Evolutionary conservation across 2,888 invertebrate species (phyloP), one percentile per base, ranked within the genome.

Genomic region (Drosophila imparisetae): DNA sequence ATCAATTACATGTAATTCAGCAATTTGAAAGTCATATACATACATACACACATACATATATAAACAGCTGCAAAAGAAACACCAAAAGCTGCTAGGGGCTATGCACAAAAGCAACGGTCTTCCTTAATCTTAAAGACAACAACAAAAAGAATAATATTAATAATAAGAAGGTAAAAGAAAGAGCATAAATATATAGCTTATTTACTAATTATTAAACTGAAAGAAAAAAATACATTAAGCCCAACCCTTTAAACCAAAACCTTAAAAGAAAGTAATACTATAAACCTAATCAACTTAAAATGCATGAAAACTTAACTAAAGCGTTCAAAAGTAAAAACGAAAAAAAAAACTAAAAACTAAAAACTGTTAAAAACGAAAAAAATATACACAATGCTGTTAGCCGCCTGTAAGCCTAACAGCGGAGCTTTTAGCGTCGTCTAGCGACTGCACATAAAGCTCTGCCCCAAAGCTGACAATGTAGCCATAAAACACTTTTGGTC

Each of bases 341-440:
- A 18, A 36, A 13, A 7, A 5, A 11, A 27, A 6, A 36, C n/a
- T n/a, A 18, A 36, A 8, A 24, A 15, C 15, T 45, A 15, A n/a
- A 38, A 55, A 55, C 10, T 36, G 34, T 54, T 36, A 38, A 52
- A 66, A 54, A 27, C 4, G 4, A 18, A 54, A 36, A 53, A 18
- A 27, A 55, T n/a, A 45, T 62, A 40, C 53, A 66, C 66, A 21
- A 40, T 48, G 70, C 59, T 67, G 62, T 78, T 81, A 71, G 80
- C 76, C 70, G 80, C 65, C 65, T 63, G 61, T 53, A 24, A 67
- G 52, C 49, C 67, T 50, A 15, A 62, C 29, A 67, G 83, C 70
- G 68, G 66, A 84, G 82, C 82, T 85, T 84, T 84, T 84, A 81
- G 85, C 79, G 81, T 66, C 82, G 76, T 66, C 79, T 84, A 81